These are phyloP conservation scores for Melanotaenia parkinsoni DNA, from an alignment of 2,797 vertebrate genomes.

Conservation along the genomic window DNA sequence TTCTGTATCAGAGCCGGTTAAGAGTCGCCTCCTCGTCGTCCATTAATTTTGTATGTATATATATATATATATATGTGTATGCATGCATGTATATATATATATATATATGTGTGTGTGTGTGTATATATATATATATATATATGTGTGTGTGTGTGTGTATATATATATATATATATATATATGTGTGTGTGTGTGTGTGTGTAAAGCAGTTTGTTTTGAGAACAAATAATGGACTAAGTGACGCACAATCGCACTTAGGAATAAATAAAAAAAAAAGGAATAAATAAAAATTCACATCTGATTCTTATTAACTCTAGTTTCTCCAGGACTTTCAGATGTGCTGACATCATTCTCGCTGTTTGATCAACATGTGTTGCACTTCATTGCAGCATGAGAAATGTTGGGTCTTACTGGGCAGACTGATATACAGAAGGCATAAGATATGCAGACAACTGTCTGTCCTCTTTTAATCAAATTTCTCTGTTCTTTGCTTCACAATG, in stretches of 20 bases:
- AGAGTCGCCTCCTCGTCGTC: no score
- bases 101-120: no score
- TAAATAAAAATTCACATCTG: slow-evolving; percentile 44
- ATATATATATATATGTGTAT: no score
- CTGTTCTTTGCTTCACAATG: background rate
- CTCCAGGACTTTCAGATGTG: slow-evolving; percentile 27
- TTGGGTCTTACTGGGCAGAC: slow-evolving; percentile 10
- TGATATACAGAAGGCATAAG: background rate
- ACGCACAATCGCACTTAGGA: background rate
- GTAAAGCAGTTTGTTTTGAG: background rate
- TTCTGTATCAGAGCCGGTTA: no score
- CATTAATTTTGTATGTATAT: no score
- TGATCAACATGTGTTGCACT: slow-evolving; percentile 53
- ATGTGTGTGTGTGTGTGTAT: no score
- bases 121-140: no score
- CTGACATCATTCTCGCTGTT: slow-evolving; percentile 51
- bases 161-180: no score
- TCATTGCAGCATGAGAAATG: slow-evolving; percentile 32
- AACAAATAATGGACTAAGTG: slow-evolving; percentile 25
- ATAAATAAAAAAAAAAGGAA: no score
- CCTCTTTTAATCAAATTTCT: background rate
- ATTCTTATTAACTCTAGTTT: slow-evolving; percentile 50
- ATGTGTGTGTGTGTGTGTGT: no score
- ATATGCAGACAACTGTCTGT: slow-evolving; percentile 15
- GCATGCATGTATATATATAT: no score